These are phyloP conservation scores for Megamerina dolium DNA, from an alignment of 2,888 invertebrate species.

Conservation along the genomic window DNA sequence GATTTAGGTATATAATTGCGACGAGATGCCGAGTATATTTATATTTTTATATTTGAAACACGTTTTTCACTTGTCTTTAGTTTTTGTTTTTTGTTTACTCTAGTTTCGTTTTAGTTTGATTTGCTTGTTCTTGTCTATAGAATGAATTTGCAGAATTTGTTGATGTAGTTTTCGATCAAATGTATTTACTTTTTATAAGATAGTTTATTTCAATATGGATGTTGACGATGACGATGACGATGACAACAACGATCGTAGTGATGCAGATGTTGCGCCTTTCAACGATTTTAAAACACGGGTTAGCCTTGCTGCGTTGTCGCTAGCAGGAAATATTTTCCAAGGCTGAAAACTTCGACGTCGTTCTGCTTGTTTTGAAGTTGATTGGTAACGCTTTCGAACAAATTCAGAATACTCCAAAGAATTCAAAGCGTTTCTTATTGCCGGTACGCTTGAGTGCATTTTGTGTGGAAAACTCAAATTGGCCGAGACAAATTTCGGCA, in stretches of 20 bases:
- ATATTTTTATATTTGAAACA: constrained; percentile 5
- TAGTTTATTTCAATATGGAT: too few species aligned
- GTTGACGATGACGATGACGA: too few species aligned
- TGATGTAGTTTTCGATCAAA: too few species aligned
- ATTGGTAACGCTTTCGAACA: constrained; percentile 22
- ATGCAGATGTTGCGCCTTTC: constrained; percentile 9
- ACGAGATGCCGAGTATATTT: too few species aligned
- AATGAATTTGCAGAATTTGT: too few species aligned
- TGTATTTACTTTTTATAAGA: too few species aligned
- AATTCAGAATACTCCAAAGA: constrained; percentile 21
- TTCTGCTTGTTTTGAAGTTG: constrained; percentile 8
- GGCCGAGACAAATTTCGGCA: constrained; percentile 8
- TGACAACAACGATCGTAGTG: constrained; percentile 15
- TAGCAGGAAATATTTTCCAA: constrained; percentile 20
- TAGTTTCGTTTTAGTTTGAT: constrained; percentile 6
- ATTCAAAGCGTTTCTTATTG: constrained; percentile 21
- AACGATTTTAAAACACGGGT: constrained; percentile 3
- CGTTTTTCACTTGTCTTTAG: constrained; percentile 7
- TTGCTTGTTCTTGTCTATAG: too few species aligned
- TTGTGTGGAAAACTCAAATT: constrained; percentile 29
- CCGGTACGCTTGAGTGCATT: constrained; percentile 39
- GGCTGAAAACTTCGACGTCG: constrained; percentile 21
- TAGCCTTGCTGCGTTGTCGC: constrained; percentile 8
- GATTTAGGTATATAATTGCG: too few species aligned
- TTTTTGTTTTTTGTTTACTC: constrained; percentile 7